Evolutionary conservation across 2,888 invertebrate species (phyloP).

Genomic region (Chrysodeixis includens): DNA sequence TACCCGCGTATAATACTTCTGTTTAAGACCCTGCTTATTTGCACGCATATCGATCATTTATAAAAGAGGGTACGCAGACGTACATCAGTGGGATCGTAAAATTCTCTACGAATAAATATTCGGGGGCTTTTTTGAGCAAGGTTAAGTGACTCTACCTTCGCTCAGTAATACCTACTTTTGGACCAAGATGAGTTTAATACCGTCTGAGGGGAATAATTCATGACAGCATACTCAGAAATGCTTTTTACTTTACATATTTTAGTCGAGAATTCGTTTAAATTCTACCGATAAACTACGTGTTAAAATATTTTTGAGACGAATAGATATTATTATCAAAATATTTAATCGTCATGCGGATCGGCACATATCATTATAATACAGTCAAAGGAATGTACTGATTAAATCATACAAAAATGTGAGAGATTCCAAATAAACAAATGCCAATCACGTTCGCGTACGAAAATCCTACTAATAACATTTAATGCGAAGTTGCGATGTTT

Average conservation of each 20-base stretch:
- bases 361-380: constrained; percentile 10
- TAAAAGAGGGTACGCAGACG: constrained; percentile 47
- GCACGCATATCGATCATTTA: constrained; percentile 63
- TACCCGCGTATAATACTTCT: constrained; percentile 39
- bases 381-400: constrained; percentile 14
- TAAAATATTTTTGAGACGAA: not conserved
- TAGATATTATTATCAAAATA: not conserved
- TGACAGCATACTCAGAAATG: constrained; percentile 15
- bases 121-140: constrained; percentile 34
- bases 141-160: constrained; percentile 47
- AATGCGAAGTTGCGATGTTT: constrained; percentile 2
- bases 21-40: constrained; percentile 55
- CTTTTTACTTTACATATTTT: constrained; percentile 5
- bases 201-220: constrained; percentile 18
- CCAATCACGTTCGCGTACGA: constrained; percentile 29
- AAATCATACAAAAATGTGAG: constrained; percentile 26
- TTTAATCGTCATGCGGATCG: constrained; percentile 1
- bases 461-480: constrained; percentile 21
- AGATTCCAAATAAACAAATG: constrained; percentile 38
- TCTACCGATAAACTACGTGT: not conserved
- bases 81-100: constrained; percentile 54
- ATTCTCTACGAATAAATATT: constrained; percentile 49
- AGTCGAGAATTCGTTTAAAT: not conserved
- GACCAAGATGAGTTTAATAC: constrained; percentile 33
- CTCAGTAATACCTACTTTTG: constrained; percentile 40